phyloP scores from a whole-genome alignment of 2,113 vertebrate species.

The Pavo muticus region DNA sequence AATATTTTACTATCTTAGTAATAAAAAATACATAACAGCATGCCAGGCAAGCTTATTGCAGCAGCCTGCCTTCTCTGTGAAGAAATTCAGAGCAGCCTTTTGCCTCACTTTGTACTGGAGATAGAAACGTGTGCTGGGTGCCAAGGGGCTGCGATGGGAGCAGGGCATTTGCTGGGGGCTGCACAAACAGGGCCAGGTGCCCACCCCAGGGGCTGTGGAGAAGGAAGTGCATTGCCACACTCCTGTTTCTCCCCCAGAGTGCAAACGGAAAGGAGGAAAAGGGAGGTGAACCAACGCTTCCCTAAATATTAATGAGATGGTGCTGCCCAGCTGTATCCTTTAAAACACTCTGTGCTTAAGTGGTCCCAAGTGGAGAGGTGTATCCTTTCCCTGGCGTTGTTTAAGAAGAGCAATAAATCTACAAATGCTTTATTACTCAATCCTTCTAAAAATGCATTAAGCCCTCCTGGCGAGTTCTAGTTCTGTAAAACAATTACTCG shows the following conservation, averaged over 20 bases:
- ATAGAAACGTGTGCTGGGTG: background rate
- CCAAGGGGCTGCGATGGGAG: background rate
- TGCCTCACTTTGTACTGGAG: background rate
- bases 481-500: background rate
- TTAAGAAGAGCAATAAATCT: constrained; percentile 21
- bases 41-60: background rate
- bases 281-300: background rate
- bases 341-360: background rate
- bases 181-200: background rate
- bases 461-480: background rate
- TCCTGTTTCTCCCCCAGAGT: background rate
- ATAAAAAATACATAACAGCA: constrained; percentile 64
- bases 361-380: background rate
- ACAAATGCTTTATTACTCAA: constrained; percentile 3
- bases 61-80: background rate
- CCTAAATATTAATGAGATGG: background rate
- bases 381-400: background rate
- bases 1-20: constrained; percentile 67
- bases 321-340: background rate
- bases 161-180: background rate
- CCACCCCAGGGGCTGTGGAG: background rate
- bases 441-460: constrained; percentile 2
- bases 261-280: background rate
- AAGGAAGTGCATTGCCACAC: background rate
- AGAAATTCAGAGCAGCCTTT: background rate